phyloP scores from a whole-genome alignment of 2,113 vertebrate genomes.

The Xenotilapia leptura region DNA sequence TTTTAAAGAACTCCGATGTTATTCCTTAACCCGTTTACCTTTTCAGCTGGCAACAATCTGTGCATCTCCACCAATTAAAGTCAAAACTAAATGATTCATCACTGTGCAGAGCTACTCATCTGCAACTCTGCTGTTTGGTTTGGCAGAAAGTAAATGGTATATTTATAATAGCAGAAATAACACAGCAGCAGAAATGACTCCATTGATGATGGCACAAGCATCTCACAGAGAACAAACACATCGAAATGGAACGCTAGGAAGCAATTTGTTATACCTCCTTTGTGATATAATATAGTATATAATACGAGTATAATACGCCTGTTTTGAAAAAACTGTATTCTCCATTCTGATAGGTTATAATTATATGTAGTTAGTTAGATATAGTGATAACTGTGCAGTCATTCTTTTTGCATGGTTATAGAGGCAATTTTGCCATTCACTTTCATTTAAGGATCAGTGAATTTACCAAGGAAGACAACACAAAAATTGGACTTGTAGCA shows the following conservation, averaged over 20 bases:
- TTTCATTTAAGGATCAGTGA: background rate
- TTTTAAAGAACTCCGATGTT: background rate
- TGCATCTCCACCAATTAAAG: background rate
- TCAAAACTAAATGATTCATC: background rate
- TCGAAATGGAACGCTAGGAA: background rate
- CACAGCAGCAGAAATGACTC: background rate
- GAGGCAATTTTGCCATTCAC: background rate
- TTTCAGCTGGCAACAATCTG: background rate
- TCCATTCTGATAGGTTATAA: background rate
- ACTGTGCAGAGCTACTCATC: background rate
- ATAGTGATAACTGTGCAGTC: background rate
- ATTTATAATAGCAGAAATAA: background rate
- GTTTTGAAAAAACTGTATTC: background rate
- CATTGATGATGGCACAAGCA: background rate
- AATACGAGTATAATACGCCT: background rate
- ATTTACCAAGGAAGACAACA: background rate
- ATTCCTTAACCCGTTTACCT: background rate
- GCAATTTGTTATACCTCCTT: background rate
- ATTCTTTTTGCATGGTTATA: background rate
- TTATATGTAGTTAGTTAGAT: background rate
- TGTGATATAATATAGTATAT: background rate
- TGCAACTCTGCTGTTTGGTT: background rate
- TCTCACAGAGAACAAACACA: background rate
- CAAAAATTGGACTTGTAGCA: background rate
- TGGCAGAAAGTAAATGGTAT: background rate